Evolutionary conservation across 1,140 invertebrate genomes (phyloP).

Genomic region (Heliconius hewitsoni): DNA sequence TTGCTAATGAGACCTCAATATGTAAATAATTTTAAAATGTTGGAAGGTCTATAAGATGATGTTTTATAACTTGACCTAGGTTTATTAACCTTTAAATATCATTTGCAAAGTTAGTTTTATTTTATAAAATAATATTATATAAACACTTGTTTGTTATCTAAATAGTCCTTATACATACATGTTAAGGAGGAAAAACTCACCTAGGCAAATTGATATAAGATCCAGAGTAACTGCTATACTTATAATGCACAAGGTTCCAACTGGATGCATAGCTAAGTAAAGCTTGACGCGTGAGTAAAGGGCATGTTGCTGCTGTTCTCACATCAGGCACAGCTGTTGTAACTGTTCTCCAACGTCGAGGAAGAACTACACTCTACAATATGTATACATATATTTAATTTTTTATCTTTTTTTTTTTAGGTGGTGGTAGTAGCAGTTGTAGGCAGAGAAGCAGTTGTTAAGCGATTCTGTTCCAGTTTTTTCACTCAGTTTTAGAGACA

Average conservation of each 20-base stretch:
- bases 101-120: neutral
- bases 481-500: no score
- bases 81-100: neutral
- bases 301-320: slow-evolving; percentile 80
- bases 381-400: no score
- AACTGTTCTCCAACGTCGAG: slow-evolving; percentile 89
- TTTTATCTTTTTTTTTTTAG: neutral
- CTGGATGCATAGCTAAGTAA: slow-evolving; percentile 92
- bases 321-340: slow-evolving; percentile 86
- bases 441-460: no score
- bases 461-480: no score
- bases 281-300: slow-evolving; percentile 92
- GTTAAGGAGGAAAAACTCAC: slow-evolving; percentile 72
- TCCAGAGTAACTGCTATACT: slow-evolving; percentile 92
- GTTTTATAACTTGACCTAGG: neutral
- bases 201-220: slow-evolving; percentile 92
- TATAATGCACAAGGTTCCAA: slow-evolving; percentile 94
- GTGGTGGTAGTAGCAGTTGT: neutral
- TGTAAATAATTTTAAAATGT: neutral
- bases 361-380: slow-evolving; percentile 88
- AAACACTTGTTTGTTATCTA: neutral
- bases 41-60: slow-evolving; percentile 14
- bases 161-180: neutral
- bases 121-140: no score
- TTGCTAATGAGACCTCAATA: slow-evolving; percentile 49